Conservation (phyloP, 2,113 vertebrate genomes). For the Cairina moschata region DNA sequence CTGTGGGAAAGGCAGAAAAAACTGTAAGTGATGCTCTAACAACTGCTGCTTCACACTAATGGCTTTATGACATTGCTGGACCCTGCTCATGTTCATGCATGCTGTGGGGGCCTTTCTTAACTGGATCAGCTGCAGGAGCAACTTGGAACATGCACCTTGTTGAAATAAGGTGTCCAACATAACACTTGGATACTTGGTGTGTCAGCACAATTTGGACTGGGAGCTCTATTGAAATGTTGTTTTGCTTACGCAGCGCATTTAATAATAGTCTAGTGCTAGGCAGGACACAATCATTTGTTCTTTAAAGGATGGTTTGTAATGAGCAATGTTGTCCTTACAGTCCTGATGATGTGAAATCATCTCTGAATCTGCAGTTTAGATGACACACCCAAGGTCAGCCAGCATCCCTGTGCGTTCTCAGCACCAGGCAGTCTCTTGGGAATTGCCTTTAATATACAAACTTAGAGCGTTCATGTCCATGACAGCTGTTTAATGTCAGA, state of each 20-base stretch:
- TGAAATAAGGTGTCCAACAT: background rate
- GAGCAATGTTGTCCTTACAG: background rate
- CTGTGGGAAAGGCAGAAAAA: background rate
- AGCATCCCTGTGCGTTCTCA: background rate
- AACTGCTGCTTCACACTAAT: background rate
- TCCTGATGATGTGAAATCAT: background rate
- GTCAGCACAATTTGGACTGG: background rate
- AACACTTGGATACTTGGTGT: background rate
- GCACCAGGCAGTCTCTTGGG: background rate
- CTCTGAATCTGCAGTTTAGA: background rate
- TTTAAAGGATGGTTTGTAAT: background rate
- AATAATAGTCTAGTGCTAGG: background rate
- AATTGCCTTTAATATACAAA: background rate
- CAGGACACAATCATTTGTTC: background rate
- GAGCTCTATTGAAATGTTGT: background rate
- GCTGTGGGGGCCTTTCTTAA: background rate
- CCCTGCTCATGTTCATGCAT: background rate
- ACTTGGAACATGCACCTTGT: background rate
- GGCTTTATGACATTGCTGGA: background rate
- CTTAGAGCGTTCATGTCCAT: background rate
- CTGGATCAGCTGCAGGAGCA: background rate
- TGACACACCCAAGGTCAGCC: background rate
- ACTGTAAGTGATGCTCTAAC: fast-evolving
- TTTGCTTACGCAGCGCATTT: background rate
- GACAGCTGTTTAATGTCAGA: background rate